These are phyloP conservation scores for Zaprionus bogoriensis DNA, from an alignment of 2,888 invertebrate species.

Conservation along the genomic window DNA sequence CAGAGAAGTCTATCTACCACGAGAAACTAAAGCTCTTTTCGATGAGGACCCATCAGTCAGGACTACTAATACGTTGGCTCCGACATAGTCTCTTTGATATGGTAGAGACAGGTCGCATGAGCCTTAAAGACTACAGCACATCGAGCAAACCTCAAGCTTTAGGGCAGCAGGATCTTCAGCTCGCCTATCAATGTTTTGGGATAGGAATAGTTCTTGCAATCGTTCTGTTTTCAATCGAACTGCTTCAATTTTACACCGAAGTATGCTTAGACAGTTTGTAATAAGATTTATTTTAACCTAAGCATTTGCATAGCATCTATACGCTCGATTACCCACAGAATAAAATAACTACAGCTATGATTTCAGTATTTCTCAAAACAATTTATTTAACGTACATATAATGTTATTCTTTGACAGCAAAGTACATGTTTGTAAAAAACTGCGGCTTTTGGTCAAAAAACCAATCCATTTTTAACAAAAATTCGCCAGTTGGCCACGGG, in stretches of 20 bases:
- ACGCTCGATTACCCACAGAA: background rate
- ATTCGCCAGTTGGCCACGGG: no score
- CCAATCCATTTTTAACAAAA: no score
- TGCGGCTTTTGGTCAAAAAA: no score
- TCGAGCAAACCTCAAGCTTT: slow-evolving; percentile 1
- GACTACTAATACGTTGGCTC: slow-evolving; percentile 37
- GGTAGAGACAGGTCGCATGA: slow-evolving; percentile 52
- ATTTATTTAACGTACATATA: no score
- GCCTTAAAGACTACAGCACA: slow-evolving; percentile 49
- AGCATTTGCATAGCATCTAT: no score
- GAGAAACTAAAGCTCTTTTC: slow-evolving; percentile 8
- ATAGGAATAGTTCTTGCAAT: slow-evolving; percentile 25
- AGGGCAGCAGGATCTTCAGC: slow-evolving; percentile 28
- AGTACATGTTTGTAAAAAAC: no score
- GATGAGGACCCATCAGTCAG: slow-evolving; percentile 25
- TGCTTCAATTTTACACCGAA: slow-evolving; percentile 43
- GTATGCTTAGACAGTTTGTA: slow-evolving; percentile 51
- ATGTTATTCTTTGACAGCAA: no score
- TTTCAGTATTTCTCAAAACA: no score
- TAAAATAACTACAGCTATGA: no score
- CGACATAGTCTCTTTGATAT: slow-evolving; percentile 49
- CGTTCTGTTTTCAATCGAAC: slow-evolving; percentile 38
- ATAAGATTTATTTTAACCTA: background rate
- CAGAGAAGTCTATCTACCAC: slow-evolving; percentile 45
- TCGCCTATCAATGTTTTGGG: slow-evolving; percentile 10